Evolutionary conservation across 1,140 invertebrate species (phyloP).

Genomic region (Neomicropteryx cornuta): DNA sequence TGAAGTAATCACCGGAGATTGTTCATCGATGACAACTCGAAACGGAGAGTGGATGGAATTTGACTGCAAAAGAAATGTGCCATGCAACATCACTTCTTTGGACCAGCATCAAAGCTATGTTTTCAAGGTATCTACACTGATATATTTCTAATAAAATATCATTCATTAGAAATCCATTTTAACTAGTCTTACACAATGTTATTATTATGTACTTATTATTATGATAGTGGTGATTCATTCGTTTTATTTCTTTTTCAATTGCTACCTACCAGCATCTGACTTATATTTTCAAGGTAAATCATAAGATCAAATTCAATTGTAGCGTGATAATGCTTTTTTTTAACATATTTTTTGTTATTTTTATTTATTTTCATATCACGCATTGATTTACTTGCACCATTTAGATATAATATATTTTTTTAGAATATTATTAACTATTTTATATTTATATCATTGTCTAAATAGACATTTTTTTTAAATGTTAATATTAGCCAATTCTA

Average conservation of each 20-base stretch:
- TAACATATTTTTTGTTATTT: constrained; percentile 13
- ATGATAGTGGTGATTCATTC: constrained; percentile 15
- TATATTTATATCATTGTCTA: constrained; percentile 15
- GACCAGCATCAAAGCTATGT: constrained; percentile 74
- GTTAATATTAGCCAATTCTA: too few species aligned
- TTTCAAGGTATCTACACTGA: too few species aligned
- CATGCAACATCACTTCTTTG: constrained; percentile 74
- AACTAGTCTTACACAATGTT: constrained; percentile 1
- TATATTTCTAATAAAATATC: too few species aligned
- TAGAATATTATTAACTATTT: constrained; percentile 14
- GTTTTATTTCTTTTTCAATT: constrained; percentile 31
- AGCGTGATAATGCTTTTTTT: constrained; percentile 10
- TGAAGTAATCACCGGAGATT: constrained; percentile 47
- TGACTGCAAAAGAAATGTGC: constrained; percentile 72
- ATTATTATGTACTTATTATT: background rate
- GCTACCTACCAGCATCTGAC: constrained; percentile 38
- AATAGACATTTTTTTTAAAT: too few species aligned
- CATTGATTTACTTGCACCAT: constrained; percentile 12
- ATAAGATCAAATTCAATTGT: too few species aligned
- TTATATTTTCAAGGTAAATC: constrained; percentile 39
- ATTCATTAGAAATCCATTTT: too few species aligned
- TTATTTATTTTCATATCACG: constrained; percentile 13
- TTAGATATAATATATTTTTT: constrained; percentile 12
- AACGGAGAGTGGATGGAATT: constrained; percentile 63
- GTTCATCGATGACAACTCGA: constrained; percentile 45